Percentiles rank a stretch among this genome's conserved stretches.
Conservation (phyloP, 2,888 invertebrate genomes). For the Limulus polyphemus region DNA sequence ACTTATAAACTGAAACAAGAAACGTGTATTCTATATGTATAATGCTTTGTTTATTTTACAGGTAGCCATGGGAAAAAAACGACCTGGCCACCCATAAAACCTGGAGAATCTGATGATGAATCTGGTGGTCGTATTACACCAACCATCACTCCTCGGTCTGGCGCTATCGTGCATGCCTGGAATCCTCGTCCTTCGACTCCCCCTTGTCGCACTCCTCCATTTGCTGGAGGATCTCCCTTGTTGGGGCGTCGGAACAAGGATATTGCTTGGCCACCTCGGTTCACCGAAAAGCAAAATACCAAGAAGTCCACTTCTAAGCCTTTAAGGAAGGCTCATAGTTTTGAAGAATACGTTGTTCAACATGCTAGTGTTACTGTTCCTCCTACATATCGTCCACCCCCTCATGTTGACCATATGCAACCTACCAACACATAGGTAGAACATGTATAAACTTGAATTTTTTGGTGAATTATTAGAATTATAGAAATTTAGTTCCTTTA, state of each 20-base stretch:
- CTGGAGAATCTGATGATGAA: neutral
- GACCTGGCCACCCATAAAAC: constrained; percentile 17
- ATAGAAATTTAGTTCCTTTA: too few species aligned
- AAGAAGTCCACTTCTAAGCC: constrained; percentile 7
- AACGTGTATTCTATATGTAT: too few species aligned
- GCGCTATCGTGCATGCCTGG: constrained; percentile 4
- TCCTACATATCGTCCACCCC: constrained; percentile 27
- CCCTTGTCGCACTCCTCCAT: constrained; percentile 8
- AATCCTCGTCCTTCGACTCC: constrained; percentile 18
- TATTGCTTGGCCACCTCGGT: constrained; percentile 20
- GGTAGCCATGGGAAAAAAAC: constrained; percentile 4
- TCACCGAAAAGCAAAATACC: constrained; percentile 1
- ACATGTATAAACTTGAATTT: too few species aligned
- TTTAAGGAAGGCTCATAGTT: constrained; percentile 10
- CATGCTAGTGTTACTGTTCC: constrained; percentile 22
- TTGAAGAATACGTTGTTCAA: constrained; percentile 18
- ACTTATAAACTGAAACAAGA: too few species aligned
- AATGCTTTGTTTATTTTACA: too few species aligned
- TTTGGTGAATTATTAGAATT: too few species aligned
- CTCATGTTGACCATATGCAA: neutral
- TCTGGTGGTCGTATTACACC: neutral
- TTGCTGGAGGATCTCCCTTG: constrained; percentile 11
- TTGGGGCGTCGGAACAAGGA: constrained; percentile 14
- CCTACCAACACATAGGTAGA: too few species aligned
- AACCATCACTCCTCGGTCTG: neutral